Conservation (phyloP, 2,888 invertebrate genomes). For the Torymus texanus region DNA sequence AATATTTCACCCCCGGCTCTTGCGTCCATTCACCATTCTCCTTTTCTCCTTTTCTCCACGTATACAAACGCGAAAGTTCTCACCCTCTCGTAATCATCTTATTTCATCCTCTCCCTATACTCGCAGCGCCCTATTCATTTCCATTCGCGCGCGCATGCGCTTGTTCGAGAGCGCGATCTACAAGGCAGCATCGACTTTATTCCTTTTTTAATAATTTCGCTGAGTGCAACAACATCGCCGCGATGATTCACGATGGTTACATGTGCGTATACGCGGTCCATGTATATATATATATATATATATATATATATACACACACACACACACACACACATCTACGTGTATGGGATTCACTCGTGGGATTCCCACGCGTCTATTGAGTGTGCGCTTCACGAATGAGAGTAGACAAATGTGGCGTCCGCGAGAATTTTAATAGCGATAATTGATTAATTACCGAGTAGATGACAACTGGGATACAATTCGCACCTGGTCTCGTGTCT, state of each 20-base stretch:
- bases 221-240: neutral
- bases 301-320: too few species aligned
- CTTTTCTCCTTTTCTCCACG: too few species aligned
- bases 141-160: neutral
- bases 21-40: too few species aligned
- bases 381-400: neutral
- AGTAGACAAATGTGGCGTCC: neutral
- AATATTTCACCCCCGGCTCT: neutral
- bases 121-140: too few species aligned
- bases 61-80: neutral
- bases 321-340: too few species aligned
- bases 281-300: too few species aligned
- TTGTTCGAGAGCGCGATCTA: neutral
- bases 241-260: slow-evolving; percentile 1
- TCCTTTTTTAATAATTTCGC: neutral
- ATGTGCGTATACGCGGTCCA: too few species aligned
- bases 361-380: too few species aligned
- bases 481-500: too few species aligned
- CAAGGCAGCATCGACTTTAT: neutral
- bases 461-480: too few species aligned
- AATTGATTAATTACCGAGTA: too few species aligned
- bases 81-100: neutral
- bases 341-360: too few species aligned
- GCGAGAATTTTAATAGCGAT: neutral
- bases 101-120: neutral